Evolutionary conservation across 1,140 invertebrate genomes (phyloP), one percentile per base, ranked within the genome.

Genomic region (Plodia interpunctella): DNA sequence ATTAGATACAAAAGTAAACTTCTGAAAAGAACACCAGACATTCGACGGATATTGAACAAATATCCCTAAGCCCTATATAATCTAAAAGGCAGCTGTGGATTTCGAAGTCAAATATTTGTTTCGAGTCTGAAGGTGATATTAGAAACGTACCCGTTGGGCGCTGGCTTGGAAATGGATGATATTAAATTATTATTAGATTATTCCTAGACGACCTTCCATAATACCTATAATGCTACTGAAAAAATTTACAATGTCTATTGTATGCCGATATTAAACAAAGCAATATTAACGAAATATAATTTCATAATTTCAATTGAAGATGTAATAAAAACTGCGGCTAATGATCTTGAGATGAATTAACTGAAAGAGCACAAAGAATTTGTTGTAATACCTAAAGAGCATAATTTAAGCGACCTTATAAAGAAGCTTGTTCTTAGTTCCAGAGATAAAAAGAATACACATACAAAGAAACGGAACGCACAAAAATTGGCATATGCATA

Each of bases 1-100:
- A 85, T 85, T 78, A 81, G 78, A 81, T 81, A 78, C 49, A 61
- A 63, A 64, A 32, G 57, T 63, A 69, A 44, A 44, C 38, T 44
- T 32, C 30, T 32, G 30, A 32, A 32, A 32, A 6, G 30, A 32
- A 11, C 30, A 32, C 30, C 30, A 32, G 30, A 4, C 11, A 32
- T 11, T 32, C 11, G 30, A 32, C 30, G 30, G 30, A 32, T 32
- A 11, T 32, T 32, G 2, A 32, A 32, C 15, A 44, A 44, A 44
- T 17, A 44, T 44, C n/a, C 38, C 38, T 44, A 44, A 15, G 2
- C 38, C 10, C 13, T 44, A 44, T 15, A 44, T 32, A 9, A 38
- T 17, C 10, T 44, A 44, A 44, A 44, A n/a, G 38, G 38, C 38
- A 44, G 38, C 38, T 17, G 38, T 15, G 38, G 38, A 15, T 44